Conservation (phyloP, 2,797 vertebrate genomes). For the Acanthornis magna region DNA sequence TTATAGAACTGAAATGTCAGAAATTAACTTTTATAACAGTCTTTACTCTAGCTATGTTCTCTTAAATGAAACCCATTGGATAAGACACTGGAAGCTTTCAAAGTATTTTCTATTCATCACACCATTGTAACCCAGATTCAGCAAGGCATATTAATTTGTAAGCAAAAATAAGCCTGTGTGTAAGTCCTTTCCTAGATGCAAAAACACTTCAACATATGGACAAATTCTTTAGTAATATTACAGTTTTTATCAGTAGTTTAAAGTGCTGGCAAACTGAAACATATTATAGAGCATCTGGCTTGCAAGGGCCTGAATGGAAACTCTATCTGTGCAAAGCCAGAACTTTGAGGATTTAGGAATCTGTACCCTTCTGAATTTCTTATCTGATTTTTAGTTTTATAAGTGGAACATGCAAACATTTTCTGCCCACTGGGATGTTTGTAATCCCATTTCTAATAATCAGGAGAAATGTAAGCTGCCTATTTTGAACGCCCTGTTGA, state of each 20-base stretch:
- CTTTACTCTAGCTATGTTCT: neutral
- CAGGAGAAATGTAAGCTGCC: neutral
- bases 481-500: neutral
- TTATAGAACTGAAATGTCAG: neutral
- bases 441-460: slow-evolving; percentile 36
- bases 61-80: neutral
- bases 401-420: neutral
- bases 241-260: neutral
- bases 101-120: neutral
- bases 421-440: neutral
- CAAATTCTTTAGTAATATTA: neutral
- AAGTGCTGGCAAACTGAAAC: neutral
- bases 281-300: neutral
- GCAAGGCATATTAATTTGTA: neutral
- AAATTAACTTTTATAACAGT: neutral
- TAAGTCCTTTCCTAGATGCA: neutral
- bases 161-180: neutral
- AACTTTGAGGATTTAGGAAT: neutral
- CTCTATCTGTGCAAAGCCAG: neutral
- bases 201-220: neutral
- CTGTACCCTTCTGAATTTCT: neutral
- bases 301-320: neutral
- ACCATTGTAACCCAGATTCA: neutral
- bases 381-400: slow-evolving; percentile 25
- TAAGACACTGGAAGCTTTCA: neutral